Evolutionary conservation across 2,888 invertebrate genomes (phyloP).

Genomic region (Endotricha flammealis): DNA sequence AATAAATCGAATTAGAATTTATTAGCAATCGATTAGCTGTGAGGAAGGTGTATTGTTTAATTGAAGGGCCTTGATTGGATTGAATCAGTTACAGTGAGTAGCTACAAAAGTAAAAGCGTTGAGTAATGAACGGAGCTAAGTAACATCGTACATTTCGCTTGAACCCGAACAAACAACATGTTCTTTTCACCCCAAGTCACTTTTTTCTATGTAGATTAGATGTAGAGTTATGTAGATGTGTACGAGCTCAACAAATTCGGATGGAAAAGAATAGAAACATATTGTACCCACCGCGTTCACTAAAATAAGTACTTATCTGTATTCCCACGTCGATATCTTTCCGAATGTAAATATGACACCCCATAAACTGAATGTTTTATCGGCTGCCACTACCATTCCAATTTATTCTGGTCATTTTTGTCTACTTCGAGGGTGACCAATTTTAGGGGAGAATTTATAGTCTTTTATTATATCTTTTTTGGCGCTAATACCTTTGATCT

Average conservation of each 20-base stretch:
- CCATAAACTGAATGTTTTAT: slow-evolving; percentile 77
- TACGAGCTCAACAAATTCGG: slow-evolving; percentile 15
- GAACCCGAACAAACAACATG: slow-evolving; percentile 9
- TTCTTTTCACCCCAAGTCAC: slow-evolving; percentile 13
- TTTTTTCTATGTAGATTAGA: slow-evolving; percentile 18
- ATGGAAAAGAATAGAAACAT: slow-evolving; percentile 32
- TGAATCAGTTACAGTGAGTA: slow-evolving; percentile 38
- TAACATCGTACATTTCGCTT: slow-evolving; percentile 1
- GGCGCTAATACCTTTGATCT: slow-evolving; percentile 47
- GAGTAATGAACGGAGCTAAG: slow-evolving; percentile 32
- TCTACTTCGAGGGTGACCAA: slow-evolving; percentile 70
- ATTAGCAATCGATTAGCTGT: slow-evolving; percentile 62
- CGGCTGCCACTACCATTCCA: slow-evolving; percentile 72
- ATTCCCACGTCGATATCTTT: slow-evolving; percentile 63
- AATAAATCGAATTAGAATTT: slow-evolving; percentile 50
- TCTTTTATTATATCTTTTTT: slow-evolving; percentile 57
- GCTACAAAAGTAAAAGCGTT: slow-evolving; percentile 33
- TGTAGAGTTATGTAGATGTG: slow-evolving; percentile 13
- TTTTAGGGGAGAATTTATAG: slow-evolving; percentile 69
- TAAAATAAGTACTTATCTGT: slow-evolving; percentile 50
- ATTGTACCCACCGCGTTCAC: slow-evolving; percentile 28
- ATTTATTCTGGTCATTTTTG: slow-evolving; percentile 78
- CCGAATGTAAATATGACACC: slow-evolving; percentile 78
- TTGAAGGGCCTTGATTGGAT: slow-evolving; percentile 63
- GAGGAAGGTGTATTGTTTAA: slow-evolving; percentile 56